Evolutionary conservation across 1,140 invertebrate genomes (phyloP), one percentile per base, ranked within the genome.

Genomic region (Orussus abietinus): DNA sequence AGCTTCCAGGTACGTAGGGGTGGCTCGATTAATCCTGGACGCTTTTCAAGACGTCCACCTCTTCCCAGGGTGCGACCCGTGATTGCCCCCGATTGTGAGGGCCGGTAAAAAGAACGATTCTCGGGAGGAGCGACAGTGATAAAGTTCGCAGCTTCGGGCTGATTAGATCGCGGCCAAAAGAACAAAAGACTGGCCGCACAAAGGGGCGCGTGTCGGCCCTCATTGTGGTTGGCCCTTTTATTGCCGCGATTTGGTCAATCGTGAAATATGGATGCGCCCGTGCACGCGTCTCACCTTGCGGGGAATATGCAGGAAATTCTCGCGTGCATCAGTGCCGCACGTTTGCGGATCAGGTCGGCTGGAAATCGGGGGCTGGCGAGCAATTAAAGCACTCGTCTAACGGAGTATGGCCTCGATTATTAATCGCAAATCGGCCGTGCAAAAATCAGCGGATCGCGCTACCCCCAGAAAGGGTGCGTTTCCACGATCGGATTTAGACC

Each of bases 101-200:
- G n/a, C n/a, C n/a, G n/a, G n/a, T 25, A 25, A 17, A 33, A 35
- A 42, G 41, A 42, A 33, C 36, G 32, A 35, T 36, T 42, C 25
- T 42, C 20, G 26, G 36, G 36, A 42, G 41, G 41, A 32, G 32
- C 34, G n/a, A 25, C n/a, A 25, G 22, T 25, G 22, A 25, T 25
- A 25, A 25, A 42, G 34, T 42, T 35, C 32, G 22, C 21, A 11
- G 32, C 3, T n/a, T 42, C 22, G 20, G 18, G 19, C 32, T 31
- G 26, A 37, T 44, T 36, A 17, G 28, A n/a, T 28, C 26, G 20
- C 41, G 37, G 40, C 22, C 29, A 44, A 49, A 49, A 49, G 41
- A 49, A 49, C 47, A 49, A 49, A 17, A 19, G 26, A 4, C 21
- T n/a, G 38, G 5, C 5, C 15, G 13, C 21, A 22, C 29, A 18